Evolutionary conservation across 2,113 vertebrate species (phyloP).

Genomic region (Scartelaos histophorus): DNA sequence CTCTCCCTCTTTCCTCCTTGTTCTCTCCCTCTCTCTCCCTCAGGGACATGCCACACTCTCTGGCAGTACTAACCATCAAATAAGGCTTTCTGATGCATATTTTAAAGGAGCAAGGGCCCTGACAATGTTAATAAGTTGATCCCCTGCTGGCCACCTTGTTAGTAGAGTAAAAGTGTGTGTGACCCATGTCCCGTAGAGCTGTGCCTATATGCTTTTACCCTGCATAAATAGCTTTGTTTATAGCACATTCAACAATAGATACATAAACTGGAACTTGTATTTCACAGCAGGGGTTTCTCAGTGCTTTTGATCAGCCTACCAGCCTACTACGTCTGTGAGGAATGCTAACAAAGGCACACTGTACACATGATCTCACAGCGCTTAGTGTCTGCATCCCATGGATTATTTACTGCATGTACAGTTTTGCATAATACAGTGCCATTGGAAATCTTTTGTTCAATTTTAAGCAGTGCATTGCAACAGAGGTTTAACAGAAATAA

Average conservation of each 20-base stretch:
- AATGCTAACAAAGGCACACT: neutral
- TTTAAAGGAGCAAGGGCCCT: conserved; percentile 52
- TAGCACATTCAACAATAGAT: neutral
- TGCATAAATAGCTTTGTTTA: neutral
- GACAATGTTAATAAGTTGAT: conserved; percentile 58
- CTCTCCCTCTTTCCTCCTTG: neutral
- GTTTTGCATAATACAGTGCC: no score
- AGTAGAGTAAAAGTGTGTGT: conserved; percentile 47
- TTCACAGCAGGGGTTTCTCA: neutral
- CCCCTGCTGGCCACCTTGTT: conserved; percentile 53
- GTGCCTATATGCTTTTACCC: neutral
- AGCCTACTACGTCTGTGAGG: neutral
- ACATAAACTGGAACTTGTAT: neutral
- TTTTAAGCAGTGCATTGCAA: no score
- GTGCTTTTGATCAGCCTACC: neutral
- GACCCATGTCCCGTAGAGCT: neutral
- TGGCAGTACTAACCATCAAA: conserved; percentile 75
- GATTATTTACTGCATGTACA: no score
- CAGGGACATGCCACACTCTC: conserved; percentile 60
- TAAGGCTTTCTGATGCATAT: conserved; percentile 53
- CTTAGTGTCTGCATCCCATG: neutral
- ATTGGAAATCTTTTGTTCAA: no score
- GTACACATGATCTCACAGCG: neutral
- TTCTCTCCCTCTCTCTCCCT: conserved; percentile 31
- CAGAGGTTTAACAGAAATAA: no score